phyloP scores from a whole-genome alignment of 2,888 invertebrate species.

The Acronicta leporina region DNA sequence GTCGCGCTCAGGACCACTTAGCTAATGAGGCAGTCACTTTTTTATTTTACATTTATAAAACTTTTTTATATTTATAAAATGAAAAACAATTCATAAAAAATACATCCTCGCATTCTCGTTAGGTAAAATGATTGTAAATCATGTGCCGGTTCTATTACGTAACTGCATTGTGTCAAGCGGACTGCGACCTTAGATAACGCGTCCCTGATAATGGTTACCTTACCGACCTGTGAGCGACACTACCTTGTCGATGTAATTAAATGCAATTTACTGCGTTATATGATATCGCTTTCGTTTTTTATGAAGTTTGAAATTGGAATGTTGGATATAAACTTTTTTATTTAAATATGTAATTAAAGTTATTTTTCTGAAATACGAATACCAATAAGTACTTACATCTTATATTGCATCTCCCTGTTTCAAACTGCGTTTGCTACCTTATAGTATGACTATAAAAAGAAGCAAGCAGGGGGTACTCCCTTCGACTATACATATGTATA shows the following conservation, averaged over 20 bases:
- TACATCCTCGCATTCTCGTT: constrained; percentile 7
- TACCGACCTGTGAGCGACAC: constrained; percentile 48
- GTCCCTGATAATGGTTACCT: constrained; percentile 56
- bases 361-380: no score
- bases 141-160: constrained; percentile 35
- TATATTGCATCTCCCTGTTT: no score
- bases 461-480: no score
- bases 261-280: constrained; percentile 39
- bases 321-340: constrained; percentile 25
- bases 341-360: no score
- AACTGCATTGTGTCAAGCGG: constrained; percentile 44
- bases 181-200: constrained; percentile 57
- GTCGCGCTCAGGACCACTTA: no score
- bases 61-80: no score
- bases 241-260: constrained; percentile 50
- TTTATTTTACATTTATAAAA: no score
- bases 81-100: not conserved
- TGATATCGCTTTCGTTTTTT: constrained; percentile 43
- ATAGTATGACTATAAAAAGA: no score
- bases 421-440: no score
- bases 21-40: no score
- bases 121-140: constrained; percentile 22
- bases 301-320: constrained; percentile 41
- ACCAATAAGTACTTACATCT: no score
- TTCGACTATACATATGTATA: no score